phyloP scores from a whole-genome alignment of 2,113 vertebrate species.

The Oryctolagus cuniculus region DNA sequence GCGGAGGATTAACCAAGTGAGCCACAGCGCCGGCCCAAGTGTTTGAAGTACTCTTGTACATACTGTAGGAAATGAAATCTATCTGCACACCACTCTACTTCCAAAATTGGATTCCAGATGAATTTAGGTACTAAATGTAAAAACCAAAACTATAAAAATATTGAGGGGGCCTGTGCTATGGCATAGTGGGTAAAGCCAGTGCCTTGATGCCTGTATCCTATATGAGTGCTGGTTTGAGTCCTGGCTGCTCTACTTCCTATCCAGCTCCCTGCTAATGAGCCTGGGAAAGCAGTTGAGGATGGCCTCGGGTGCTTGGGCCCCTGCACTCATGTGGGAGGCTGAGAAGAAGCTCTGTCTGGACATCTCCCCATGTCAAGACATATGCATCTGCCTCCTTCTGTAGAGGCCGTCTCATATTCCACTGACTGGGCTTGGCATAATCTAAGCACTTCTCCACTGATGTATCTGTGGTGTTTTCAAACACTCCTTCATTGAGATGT shows the following conservation, averaged over 20 bases:
- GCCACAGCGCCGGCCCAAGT: too few relatives aligned
- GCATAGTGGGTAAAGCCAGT: too few relatives aligned
- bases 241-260: too few relatives aligned
- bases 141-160: conserved; percentile 65
- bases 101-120: conserved; percentile 71
- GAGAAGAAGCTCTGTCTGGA: not conserved
- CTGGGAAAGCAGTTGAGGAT: too few relatives aligned
- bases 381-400: not conserved
- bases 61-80: conserved; percentile 26
- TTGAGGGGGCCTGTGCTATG: too few relatives aligned
- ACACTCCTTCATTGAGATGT: conserved; percentile 27
- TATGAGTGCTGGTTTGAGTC: too few relatives aligned
- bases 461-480: not conserved
- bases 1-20: too few relatives aligned
- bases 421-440: not conserved
- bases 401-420: not conserved
- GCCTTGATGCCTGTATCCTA: too few relatives aligned
- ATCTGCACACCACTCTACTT: not conserved
- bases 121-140: conserved; percentile 46
- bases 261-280: too few relatives aligned
- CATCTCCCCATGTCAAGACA: conserved; percentile 13
- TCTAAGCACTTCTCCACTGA: not conserved
- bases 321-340: too few relatives aligned
- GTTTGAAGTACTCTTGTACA: not conserved
- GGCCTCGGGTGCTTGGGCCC: too few relatives aligned